phyloP scores from a whole-genome alignment of 2,888 invertebrate species.

The Nomada goodeniana region DNA sequence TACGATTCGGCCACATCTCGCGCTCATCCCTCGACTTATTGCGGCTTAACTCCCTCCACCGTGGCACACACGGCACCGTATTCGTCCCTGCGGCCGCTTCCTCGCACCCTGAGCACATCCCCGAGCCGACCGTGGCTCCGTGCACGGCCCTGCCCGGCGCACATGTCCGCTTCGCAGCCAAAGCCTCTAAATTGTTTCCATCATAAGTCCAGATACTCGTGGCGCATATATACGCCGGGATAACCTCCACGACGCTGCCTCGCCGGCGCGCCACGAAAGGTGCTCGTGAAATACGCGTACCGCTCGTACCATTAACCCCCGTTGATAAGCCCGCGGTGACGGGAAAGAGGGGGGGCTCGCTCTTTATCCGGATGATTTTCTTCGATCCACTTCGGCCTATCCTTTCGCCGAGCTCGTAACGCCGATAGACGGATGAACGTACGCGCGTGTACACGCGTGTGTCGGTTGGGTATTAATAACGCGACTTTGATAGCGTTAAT shows the following conservation, averaged over 20 bases:
- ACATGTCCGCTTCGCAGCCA: conserved; percentile 76
- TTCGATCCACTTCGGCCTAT: not conserved
- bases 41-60: conserved; percentile 81
- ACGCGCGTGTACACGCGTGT: not conserved
- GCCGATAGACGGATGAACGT: not conserved
- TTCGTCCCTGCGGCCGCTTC: conserved; percentile 64
- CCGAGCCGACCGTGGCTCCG: conserved; percentile 46
- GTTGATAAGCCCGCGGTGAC: conserved; percentile 64
- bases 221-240: conserved; percentile 79
- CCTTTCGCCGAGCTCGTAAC: not conserved
- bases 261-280: conserved; percentile 59
- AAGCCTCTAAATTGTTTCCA: conserved; percentile 84
- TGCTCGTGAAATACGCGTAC: conserved; percentile 78
- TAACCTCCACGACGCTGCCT: conserved; percentile 75
- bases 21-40: conserved; percentile 85
- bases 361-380: conserved; percentile 33
- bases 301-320: conserved; percentile 79
- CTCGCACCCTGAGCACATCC: conserved; percentile 66
- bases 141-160: conserved; percentile 55
- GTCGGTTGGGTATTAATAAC: not conserved
- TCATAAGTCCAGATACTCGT: conserved; percentile 84
- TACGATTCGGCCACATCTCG: conserved; percentile 84
- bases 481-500: too few relatives aligned
- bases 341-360: not conserved
- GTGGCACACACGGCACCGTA: conserved; percentile 64